Conservation (phyloP, 1,140 invertebrate genomes). For the Sycophaga agraensis region DNA sequence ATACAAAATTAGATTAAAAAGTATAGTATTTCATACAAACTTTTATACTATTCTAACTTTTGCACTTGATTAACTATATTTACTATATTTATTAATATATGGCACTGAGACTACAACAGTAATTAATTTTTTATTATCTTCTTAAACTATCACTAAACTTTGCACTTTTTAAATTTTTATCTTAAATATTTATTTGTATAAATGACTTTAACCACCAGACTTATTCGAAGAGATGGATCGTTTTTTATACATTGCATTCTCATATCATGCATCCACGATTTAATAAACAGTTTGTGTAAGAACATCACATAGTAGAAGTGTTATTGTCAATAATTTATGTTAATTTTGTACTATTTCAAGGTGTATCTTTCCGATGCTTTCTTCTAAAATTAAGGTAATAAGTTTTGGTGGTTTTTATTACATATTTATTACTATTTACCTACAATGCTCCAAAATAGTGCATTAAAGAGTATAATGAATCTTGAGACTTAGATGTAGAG, state of each 20-base stretch:
- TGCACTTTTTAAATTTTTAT: constrained; percentile 22
- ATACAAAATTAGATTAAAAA: constrained; percentile 8
- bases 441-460: constrained; percentile 36
- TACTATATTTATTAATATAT: not conserved
- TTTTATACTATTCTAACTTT: constrained; percentile 10
- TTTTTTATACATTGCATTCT: constrained; percentile 2
- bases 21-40: constrained; percentile 10
- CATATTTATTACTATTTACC: constrained; percentile 26
- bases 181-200: constrained; percentile 4
- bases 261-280: constrained; percentile 5
- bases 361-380: constrained; percentile 30
- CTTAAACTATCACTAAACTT: constrained; percentile 16
- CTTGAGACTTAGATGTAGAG: constrained; percentile 45
- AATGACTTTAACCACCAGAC: constrained; percentile 28
- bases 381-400: constrained; percentile 33
- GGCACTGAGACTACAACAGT: constrained; percentile 23
- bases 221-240: constrained; percentile 28
- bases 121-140: constrained; percentile 14
- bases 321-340: constrained; percentile 23
- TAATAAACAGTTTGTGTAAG: too few species aligned
- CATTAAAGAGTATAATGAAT: constrained; percentile 37
- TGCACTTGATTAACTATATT: constrained; percentile 17
- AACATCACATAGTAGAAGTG: not conserved
- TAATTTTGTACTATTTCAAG: constrained; percentile 31
- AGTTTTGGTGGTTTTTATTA: constrained; percentile 33